Conservation (phyloP, 2,888 invertebrate species). For the Campaea margaritaria region DNA sequence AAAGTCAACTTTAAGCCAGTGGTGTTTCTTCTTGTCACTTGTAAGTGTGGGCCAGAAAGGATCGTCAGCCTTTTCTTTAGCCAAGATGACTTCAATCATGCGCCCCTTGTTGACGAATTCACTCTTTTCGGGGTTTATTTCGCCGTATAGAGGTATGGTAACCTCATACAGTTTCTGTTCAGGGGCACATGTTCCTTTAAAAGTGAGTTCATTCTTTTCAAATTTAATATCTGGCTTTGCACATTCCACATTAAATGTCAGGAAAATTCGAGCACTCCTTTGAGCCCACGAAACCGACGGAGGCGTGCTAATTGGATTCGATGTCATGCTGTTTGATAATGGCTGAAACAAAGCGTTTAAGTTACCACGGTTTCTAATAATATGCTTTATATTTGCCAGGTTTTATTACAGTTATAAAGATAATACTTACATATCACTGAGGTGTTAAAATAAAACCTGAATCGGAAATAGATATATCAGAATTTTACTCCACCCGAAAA, state of each 20-base stretch:
- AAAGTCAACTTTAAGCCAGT: conserved; percentile 99
- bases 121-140: conserved; percentile 93
- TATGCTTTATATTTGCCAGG: background rate
- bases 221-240: conserved; percentile 91
- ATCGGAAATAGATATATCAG: too few species aligned
- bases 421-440: background rate
- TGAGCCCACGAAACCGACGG: conserved; percentile 98
- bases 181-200: conserved; percentile 94
- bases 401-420: background rate
- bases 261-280: conserved; percentile 90
- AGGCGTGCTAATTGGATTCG: conserved; percentile 54
- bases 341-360: conserved; percentile 35
- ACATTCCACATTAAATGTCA: conserved; percentile 96
- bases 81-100: conserved; percentile 89
- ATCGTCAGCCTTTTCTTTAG: conserved; percentile 87
- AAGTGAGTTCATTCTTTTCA: conserved; percentile 88
- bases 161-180: conserved; percentile 94
- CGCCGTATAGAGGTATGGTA: conserved; percentile 92
- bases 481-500: too few species aligned
- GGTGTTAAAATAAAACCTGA: too few species aligned
- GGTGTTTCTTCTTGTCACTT: conserved; percentile 94
- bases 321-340: conserved; percentile 54
- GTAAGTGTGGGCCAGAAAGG: conserved; percentile 95
- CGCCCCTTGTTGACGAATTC: conserved; percentile 88
- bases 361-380: background rate